Evolutionary conservation across 1,140 invertebrate genomes (phyloP).

Genomic region (Melipona quadrifasciata): DNA sequence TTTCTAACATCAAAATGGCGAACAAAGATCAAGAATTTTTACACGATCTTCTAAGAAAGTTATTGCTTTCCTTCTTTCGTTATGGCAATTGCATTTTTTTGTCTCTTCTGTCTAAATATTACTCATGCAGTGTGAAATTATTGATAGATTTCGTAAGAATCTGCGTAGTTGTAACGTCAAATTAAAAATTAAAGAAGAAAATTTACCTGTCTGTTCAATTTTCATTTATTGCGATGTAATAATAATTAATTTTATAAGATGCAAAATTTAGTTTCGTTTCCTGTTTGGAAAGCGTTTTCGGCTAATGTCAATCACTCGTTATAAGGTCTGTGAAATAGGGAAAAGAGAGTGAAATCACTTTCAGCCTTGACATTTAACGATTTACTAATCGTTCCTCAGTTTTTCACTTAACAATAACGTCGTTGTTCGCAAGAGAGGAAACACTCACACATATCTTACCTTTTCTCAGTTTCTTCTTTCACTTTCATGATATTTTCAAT

Average conservation of each 20-base stretch:
- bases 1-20: neutral
- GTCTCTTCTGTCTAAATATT: neutral
- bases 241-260: neutral
- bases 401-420: neutral
- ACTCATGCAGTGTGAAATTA: neutral
- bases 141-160: too few relatives aligned
- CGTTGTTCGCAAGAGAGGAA: neutral
- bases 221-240: neutral
- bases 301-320: neutral
- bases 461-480: neutral
- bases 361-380: conserved; percentile 36
- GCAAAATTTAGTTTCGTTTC: neutral
- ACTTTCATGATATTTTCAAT: too few relatives aligned
- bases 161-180: too few relatives aligned
- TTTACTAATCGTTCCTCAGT: neutral
- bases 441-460: neutral
- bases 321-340: neutral
- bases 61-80: neutral
- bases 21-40: too few relatives aligned
- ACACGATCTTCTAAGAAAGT: neutral
- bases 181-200: too few relatives aligned
- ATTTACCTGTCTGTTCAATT: neutral
- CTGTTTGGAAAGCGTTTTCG: too few relatives aligned
- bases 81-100: neutral
- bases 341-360: conserved; percentile 1